These are phyloP conservation scores for Elymnias hypermnestra DNA, from an alignment of 1,140 invertebrate species.

Conservation along the genomic window DNA sequence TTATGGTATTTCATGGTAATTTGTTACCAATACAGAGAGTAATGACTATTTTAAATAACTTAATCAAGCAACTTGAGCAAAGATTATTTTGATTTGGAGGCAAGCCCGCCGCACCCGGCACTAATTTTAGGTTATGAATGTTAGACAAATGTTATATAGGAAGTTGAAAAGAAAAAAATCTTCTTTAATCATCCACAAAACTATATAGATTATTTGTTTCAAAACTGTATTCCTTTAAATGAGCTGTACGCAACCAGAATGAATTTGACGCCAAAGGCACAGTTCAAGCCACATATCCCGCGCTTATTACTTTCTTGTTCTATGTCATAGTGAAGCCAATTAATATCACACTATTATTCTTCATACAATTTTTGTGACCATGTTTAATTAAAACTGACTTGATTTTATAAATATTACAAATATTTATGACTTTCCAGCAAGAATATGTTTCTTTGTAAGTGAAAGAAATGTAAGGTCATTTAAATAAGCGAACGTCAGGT, in stretches of 20 bases:
- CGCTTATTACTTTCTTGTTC: conserved; percentile 43
- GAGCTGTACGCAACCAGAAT: conserved; percentile 6
- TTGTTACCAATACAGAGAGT: no score
- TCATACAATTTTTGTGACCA: not conserved
- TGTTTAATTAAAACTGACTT: not conserved
- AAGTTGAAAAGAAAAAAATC: no score
- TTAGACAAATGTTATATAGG: conserved; percentile 4
- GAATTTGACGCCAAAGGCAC: conserved; percentile 18
- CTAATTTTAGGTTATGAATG: conserved; percentile 53
- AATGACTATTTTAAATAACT: no score
- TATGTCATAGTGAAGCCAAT: not conserved
- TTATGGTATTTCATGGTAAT: no score
- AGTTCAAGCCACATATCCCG: conserved; percentile 40
- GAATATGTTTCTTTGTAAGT: conserved; percentile 15
- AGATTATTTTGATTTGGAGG: no score
- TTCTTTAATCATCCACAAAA: no score
- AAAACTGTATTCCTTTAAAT: not conserved
- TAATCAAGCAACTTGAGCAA: no score
- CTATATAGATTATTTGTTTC: not conserved
- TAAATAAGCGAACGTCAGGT: not conserved
- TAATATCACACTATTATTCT: not conserved
- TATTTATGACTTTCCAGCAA: conserved; percentile 9
- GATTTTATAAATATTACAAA: not conserved
- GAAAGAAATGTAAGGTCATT: conserved; percentile 9
- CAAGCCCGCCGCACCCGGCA: conserved; percentile 48